Evolutionary conservation across 2,113 vertebrate species (phyloP), one percentile per base, ranked within the genome.

Genomic region (Semnornis frantzii): DNA sequence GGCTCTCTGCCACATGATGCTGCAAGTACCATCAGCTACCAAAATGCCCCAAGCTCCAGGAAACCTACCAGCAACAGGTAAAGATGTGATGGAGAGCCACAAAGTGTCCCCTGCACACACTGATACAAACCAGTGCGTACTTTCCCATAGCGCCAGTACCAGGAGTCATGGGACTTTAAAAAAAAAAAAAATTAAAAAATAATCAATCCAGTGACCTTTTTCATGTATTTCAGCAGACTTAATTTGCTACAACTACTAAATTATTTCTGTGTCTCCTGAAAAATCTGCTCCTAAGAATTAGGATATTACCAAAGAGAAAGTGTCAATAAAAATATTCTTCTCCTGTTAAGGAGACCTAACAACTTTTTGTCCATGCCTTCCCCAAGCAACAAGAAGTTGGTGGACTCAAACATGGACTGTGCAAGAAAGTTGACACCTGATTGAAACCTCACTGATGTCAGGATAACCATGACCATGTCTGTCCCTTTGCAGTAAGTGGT

Each of bases 371-470:
- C 14, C 16, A 25, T 4, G 2, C 31, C 42, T 82, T n/a, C 44
- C 17, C 55, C 59, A 82, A 5, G 25, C 4, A 2, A 31, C 39
- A 20, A 21, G 31, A 14, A 59, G 23, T 19, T 63, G 34, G 50
- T 14, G 30, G 46, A 34, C 77, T 74, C 18, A 16, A 23, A 28
- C 7, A 5, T 0, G 37, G 74, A 8, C 12, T 16, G 15, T 1
- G 4, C 46, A 16, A 14, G 13, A 17, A 42, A 62, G 5, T 6
- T 62, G 2, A 1, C 19, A 3, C 20, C 9, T 18, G 3, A 6
- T 13, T 5, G 30, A 65, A 55, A 8, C 30, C 74, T 11, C 28
- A 9, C 39, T 4, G 8, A 42, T 8, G 16, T 33, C 28, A 25
- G n/a, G 14, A 54, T 42, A n/a, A 64, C 58, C 72, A 23, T 18